Percentiles rank a stretch among this genome's conserved stretches.
Evolutionary conservation across 2,888 invertebrate species (phyloP).

Genomic region (Lithophane ornitopus): DNA sequence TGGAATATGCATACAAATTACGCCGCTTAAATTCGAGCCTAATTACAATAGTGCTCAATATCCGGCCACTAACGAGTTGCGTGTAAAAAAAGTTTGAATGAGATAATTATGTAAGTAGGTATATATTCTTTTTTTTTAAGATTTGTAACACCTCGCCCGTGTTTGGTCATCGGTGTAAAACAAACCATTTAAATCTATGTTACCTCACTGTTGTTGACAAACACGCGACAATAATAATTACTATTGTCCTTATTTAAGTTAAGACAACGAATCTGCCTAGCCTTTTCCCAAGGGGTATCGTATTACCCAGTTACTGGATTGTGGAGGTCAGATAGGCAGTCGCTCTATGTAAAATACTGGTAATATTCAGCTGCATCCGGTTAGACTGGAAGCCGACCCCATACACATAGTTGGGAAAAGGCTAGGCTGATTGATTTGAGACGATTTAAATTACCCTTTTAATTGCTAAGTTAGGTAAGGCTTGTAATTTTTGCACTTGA

Average conservation of each 20-base stretch:
- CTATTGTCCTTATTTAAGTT: conserved; percentile 12
- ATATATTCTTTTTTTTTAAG: no score
- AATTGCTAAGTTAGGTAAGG: background rate
- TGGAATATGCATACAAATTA: conserved; percentile 23
- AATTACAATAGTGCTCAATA: conserved; percentile 20
- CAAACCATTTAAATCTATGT: background rate
- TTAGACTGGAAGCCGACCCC: no score
- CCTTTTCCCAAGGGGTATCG: no score
- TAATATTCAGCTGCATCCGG: no score
- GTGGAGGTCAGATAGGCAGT: no score
- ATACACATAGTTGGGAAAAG: no score
- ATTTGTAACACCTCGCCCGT: background rate
- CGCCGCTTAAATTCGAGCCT: background rate
- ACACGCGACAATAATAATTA: background rate
- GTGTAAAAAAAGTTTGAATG: background rate
- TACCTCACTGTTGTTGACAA: conserved; percentile 13
- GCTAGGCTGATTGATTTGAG: no score
- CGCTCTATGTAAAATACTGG: no score
- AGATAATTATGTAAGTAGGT: no score
- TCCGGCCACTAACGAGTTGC: background rate
- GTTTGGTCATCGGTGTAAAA: background rate
- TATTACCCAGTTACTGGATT: no score
- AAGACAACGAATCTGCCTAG: background rate
- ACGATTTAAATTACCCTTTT: background rate
- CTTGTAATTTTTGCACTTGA: conserved; percentile 17